Evolutionary conservation across 1,140 invertebrate species (phyloP), one percentile per base, ranked within the genome.

Genomic region (Bathynomus jamesi): DNA sequence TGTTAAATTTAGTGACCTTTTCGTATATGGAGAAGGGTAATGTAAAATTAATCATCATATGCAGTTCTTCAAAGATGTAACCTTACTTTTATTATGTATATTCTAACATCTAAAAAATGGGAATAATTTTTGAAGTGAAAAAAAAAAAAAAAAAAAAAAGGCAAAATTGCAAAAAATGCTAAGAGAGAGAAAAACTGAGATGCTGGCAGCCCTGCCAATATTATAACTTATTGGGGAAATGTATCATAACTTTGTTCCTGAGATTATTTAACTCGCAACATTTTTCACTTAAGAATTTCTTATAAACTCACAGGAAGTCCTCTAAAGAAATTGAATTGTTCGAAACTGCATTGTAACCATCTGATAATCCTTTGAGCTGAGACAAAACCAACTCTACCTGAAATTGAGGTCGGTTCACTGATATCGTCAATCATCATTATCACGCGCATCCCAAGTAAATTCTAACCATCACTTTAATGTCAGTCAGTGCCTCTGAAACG

Each of bases 281-380:
- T 11, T 13, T 11, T 11, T 53, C 46, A 13, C 11, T 53, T 13
- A 53, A 13, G 21, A 53, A 11, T 53, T 53, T 11, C 46, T 13
- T 21, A 11, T 13, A 21, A 28, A 10, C 65, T 67, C 25, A 67
- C 65, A 67, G 30, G 65, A 67, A 46, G 13, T 67, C 65, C n/a
- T 67, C 65, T 3, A 25, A 3, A 7, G 28, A 24, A 28, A 67
- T 67, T 31, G 8, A 1, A 10, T 27, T 27, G 7, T 32, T 46
- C 11, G 65, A 27, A 28, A 5, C 25, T 31, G 40, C 7, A 24
- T 67, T 28, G 2, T 40, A 67, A 46, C 65, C 65, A 7, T 28
- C 65, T 4, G 60, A 27, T 4, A 67, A 24, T 4, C 65, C 65
- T 25, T 67, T 21, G 2, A 67, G 65, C 65, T 67, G 65, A 2